Evolutionary conservation across 2,797 vertebrate genomes (phyloP).

Genomic region (Brachyrhaphis roseni): DNA sequence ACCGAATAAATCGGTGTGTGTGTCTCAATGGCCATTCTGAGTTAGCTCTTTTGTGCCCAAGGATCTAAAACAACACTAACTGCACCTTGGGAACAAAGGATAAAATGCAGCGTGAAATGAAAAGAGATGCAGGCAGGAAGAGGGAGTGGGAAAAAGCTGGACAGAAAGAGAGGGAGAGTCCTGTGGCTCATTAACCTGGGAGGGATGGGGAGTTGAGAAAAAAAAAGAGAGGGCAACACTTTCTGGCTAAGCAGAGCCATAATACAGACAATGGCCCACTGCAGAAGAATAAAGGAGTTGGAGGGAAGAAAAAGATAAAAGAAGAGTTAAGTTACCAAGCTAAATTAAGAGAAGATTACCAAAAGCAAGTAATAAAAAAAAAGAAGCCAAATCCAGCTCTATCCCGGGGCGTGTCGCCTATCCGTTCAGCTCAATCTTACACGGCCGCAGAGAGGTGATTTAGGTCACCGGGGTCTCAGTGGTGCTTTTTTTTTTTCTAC

Average conservation of each 20-base stretch:
- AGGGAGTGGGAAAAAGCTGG: constrained; percentile 53
- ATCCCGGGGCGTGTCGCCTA: not conserved
- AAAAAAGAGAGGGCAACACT: constrained; percentile 52
- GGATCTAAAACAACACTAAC: constrained; percentile 70
- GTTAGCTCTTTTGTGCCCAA: constrained; percentile 53
- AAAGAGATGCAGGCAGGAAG: constrained; percentile 54
- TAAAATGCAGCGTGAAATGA: constrained; percentile 64
- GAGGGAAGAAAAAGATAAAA: not conserved
- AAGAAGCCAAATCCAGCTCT: constrained; percentile 5
- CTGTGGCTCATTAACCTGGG: constrained; percentile 71
- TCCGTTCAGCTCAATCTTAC: constrained; percentile 19
- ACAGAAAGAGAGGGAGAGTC: constrained; percentile 51
- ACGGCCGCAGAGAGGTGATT: constrained; percentile 36
- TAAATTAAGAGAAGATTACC: not conserved
- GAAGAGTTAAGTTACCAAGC: not conserved
- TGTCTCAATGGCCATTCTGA: constrained; percentile 35
- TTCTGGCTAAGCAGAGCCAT: constrained; percentile 67
- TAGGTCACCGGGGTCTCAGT: constrained; percentile 57
- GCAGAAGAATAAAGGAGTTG: constrained; percentile 27
- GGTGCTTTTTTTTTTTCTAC: constrained; percentile 29
- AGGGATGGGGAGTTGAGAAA: constrained; percentile 48
- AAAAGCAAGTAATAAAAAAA: not conserved
- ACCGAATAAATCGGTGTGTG: constrained; percentile 43
- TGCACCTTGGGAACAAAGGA: constrained; percentile 66
- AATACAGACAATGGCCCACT: constrained; percentile 66